Evolutionary conservation across 1,140 invertebrate genomes (phyloP), one percentile per base, ranked within the genome.

Genomic region (Macrotrachela quadricornifera): DNA sequence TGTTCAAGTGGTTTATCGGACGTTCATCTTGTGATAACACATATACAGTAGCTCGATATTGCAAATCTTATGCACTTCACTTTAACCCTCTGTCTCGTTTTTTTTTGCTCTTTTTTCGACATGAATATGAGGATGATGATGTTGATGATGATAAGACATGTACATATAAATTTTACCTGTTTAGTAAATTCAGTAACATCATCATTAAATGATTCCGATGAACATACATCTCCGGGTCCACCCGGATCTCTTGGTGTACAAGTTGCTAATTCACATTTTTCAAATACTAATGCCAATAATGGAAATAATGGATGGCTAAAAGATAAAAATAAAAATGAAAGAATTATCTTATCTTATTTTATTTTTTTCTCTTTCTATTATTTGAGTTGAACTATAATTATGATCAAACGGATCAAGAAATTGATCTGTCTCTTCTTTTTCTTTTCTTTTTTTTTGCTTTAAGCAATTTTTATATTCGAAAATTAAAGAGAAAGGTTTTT

Each of bases 201-300:
- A 76, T 95, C 90, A 75, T 92, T 94, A 77, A 95, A 96, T 66
- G 88, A 94, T 73, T 92, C 87, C 56, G 88, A 94, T 62, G 87
- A 94, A 56, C 95, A 87, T 48, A 70, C 86, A 56, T 67, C 69
- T 10, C 85, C 87, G 57, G 88, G 85, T 56, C 92, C 85, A 57
- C 86, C 83, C 1, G 88, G 85, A 71, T 96, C 91, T 55, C 91
- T 76, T 42, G 91, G 91, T 62, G 92, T 96, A 75, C 86, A 95
- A 61, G 94, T 99, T 61, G 94, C 94, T 71, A 99, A 74, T 76
- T 99, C 94, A 72, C 94, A 99, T 77, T 97, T 97, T 78, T 99
- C 91, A 72, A 97, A 96, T 72, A 99, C 94, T 64, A 96, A 77
- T 58, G 90, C 87, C 70, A 99, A 78, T 61, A 99, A 76, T 60